Evolutionary conservation across 1,140 invertebrate genomes (phyloP).

Genomic region (Anoplophora glabripennis): DNA sequence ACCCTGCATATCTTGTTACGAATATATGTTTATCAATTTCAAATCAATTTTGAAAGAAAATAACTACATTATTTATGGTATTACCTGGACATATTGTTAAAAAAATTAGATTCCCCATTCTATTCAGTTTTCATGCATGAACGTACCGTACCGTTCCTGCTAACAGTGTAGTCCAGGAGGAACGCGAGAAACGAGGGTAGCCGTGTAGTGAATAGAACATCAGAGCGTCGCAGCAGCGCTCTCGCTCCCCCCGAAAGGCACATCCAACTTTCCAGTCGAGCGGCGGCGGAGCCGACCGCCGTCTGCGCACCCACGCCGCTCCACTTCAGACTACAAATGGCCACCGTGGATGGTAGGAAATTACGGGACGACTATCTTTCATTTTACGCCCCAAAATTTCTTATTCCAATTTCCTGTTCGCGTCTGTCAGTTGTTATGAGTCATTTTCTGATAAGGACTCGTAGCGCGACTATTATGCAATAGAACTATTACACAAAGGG

Average conservation of each 20-base stretch:
- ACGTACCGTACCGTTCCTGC: conserved; percentile 2
- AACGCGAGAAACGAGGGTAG: conserved; percentile 14
- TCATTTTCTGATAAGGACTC: conserved; percentile 54
- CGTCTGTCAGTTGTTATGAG: conserved; percentile 55
- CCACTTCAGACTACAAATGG: conserved; percentile 27
- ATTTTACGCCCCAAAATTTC: conserved; percentile 56
- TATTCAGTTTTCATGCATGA: no score
- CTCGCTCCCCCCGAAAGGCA: conserved; percentile 12
- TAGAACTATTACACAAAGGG: conserved; percentile 51
- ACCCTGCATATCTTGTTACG: no score
- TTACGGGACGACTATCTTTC: conserved; percentile 53
- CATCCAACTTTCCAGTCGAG: conserved; percentile 29
- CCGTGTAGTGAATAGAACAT: conserved; percentile 36
- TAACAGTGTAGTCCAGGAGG: conserved; percentile 13
- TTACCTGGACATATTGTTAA: no score
- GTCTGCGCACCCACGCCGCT: conserved; percentile 6
- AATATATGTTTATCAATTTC: no score
- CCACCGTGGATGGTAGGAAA: conserved; percentile 42
- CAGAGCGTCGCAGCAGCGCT: conserved; percentile 17
- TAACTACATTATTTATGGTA: no score
- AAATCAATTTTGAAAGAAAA: no score
- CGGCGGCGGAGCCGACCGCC: not conserved
- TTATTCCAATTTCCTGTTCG: conserved; percentile 56
- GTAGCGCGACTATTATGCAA: conserved; percentile 49
- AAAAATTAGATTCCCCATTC: no score